Conservation (phyloP, 2,113 vertebrate species). For the Zeus faber region DNA sequence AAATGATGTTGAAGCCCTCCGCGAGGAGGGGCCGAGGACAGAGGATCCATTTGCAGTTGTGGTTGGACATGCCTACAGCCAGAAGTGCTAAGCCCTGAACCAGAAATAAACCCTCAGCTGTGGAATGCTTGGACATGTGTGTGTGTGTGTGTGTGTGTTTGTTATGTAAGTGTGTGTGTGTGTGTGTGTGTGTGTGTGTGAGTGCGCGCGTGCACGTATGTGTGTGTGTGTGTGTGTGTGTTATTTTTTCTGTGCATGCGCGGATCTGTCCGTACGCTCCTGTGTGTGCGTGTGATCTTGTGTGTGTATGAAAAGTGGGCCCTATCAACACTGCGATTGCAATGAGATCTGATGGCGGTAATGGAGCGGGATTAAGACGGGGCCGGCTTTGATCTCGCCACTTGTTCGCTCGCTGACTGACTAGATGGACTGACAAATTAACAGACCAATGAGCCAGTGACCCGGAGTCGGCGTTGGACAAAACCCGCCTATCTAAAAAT, state of each 20-base stretch:
- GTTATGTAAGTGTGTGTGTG: slow-evolving; percentile 13
- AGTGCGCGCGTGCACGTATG: slow-evolving; percentile 9
- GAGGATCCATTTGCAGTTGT: slow-evolving; percentile 58
- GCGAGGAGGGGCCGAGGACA: slow-evolving; percentile 34
- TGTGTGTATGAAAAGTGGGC: slow-evolving; percentile 16
- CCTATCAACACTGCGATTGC: slow-evolving; percentile 48
- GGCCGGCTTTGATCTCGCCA: slow-evolving; percentile 30
- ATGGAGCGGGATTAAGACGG: slow-evolving; percentile 27
- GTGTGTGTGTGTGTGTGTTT: slow-evolving; percentile 9
- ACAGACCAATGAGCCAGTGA: too few relatives aligned
- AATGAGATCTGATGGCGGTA: slow-evolving; percentile 20
- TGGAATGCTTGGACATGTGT: slow-evolving; percentile 23
- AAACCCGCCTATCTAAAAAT: too few relatives aligned
- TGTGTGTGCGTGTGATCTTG: slow-evolving; percentile 1
- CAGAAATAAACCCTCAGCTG: slow-evolving; percentile 67
- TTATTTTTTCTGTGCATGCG: slow-evolving; percentile 9
- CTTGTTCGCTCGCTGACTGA: background rate
- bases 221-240: slow-evolving; percentile 6
- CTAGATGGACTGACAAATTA: background rate
- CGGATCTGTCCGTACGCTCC: slow-evolving; percentile 8
- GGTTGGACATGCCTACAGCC: slow-evolving; percentile 36
- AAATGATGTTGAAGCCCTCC: slow-evolving; percentile 28
- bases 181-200: slow-evolving; percentile 7
- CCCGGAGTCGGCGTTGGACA: too few relatives aligned
- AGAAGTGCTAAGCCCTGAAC: slow-evolving; percentile 42